Base-by-base conservation (phyloP, 2,888 invertebrate genomes). In the Imbricaverruca yamaguchii region DNA sequence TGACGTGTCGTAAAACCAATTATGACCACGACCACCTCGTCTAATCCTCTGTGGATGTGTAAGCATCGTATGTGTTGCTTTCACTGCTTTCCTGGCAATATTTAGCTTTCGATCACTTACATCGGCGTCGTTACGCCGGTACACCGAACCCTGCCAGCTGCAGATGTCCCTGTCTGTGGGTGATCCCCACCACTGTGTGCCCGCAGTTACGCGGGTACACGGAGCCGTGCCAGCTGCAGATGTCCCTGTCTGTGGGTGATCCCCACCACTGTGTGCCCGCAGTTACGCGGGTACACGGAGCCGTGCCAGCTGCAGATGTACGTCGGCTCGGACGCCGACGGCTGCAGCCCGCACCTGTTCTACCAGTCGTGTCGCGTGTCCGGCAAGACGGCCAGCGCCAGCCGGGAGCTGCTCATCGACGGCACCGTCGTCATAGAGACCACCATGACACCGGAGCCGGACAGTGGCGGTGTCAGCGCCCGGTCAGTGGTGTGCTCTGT, bases 401-500 rank as follows among this genome's bases (percentile, higher is more conserved):
- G 97, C 88, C 90, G 91, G 83, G 96, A 97, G 87, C 91, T 92
- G 84, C 95, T 95, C 87, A 91, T 96, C 81, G 96, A 97, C 85
- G 97, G 97, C n/a, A 97, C 97, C 1, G 93, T 94, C 84, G 92
- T 97, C 82, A 96, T 97, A 84, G 96, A 97, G 88, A 92, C 97
- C 83, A 93, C 95, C 85, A 91, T 97, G 85, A 94, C 94, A 85
- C 95, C 97, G 0, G 90, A 92, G 80, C 94, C 93, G 87, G 94
- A 96, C 85, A 96, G 74, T 55, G 53, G 12, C 67, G n/a, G 53
- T 55, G 74, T 55, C 74, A 74, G 74, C 55, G 74, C 74, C 55
- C 53, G 74, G 74, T 74, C 39, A 25, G 69, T n/a, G 25, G 39
- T 39, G 39, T 39, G 39, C 1, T 39, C 39, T 39, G 39, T 39